These are phyloP conservation scores for Gavia stellata DNA, from an alignment of 2,113 vertebrate species.

Conservation along the genomic window DNA sequence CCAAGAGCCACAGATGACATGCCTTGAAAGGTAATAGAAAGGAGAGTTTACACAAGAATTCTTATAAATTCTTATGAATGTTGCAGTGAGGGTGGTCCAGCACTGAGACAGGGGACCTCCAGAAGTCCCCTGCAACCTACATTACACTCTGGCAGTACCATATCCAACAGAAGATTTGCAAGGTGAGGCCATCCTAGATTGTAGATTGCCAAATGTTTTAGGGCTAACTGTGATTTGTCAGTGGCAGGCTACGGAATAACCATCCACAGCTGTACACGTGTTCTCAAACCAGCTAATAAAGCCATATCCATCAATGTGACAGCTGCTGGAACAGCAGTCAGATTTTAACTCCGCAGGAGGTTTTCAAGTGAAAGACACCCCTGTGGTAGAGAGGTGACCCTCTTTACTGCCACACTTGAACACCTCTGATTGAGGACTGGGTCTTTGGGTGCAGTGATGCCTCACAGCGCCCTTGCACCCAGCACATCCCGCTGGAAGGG, in stretches of 20 bases:
- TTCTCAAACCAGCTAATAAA: neutral
- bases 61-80: neutral
- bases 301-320: neutral
- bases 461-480: neutral
- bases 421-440: neutral
- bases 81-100: neutral
- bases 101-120: neutral
- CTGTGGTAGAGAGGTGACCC: neutral
- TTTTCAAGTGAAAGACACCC: neutral
- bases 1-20: neutral
- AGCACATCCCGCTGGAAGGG: neutral
- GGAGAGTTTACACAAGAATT: neutral
- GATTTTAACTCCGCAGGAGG: neutral
- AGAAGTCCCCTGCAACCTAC: neutral
- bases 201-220: neutral
- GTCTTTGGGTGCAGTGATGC: neutral
- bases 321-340: neutral
- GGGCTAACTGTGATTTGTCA: neutral
- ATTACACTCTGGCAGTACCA: rapidly evolving
- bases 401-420: neutral
- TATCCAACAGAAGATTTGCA: neutral
- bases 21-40: neutral
- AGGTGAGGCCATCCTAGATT: neutral
- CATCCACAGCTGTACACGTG: neutral
- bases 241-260: neutral